Evolutionary conservation across 2,888 invertebrate species (phyloP).

Genomic region (Sarcophaga caerulescens): DNA sequence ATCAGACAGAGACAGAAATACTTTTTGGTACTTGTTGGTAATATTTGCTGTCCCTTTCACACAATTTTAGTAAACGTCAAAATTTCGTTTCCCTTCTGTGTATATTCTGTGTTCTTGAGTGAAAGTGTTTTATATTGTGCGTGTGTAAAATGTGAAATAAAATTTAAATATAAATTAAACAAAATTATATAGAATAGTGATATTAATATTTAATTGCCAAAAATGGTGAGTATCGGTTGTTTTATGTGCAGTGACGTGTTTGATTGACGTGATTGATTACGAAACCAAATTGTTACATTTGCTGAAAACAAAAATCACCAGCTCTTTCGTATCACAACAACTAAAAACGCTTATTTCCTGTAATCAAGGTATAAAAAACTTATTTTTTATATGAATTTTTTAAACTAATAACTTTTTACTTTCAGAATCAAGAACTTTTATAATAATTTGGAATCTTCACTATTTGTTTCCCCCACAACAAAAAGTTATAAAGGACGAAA

Average conservation of each 20-base stretch:
- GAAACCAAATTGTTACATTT: not conserved
- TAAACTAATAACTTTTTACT: not conserved
- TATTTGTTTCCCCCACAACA: not conserved
- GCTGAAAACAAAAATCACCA: constrained; percentile 14
- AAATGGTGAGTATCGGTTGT: not conserved
- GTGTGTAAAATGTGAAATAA: not conserved
- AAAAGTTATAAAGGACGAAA: not conserved
- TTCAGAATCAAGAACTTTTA: not conserved
- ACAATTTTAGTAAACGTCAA: too few relatives aligned
- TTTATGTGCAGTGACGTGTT: not conserved
- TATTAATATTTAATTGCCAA: not conserved
- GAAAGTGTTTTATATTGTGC: not conserved
- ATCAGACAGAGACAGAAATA: too few relatives aligned
- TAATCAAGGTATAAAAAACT: not conserved
- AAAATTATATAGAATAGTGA: not conserved
- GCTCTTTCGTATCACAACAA: constrained; percentile 3
- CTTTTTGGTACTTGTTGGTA: too few relatives aligned
- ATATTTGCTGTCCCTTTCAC: too few relatives aligned
- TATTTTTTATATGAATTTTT: not conserved
- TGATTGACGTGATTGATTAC: too few relatives aligned
- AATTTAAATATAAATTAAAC: not conserved
- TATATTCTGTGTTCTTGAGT: too few relatives aligned
- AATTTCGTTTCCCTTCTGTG: too few relatives aligned
- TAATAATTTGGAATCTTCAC: not conserved
- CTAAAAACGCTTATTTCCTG: not conserved